Evolutionary conservation across 2,113 vertebrate species (phyloP).

Genomic region (Eudyptes chrysolophus): DNA sequence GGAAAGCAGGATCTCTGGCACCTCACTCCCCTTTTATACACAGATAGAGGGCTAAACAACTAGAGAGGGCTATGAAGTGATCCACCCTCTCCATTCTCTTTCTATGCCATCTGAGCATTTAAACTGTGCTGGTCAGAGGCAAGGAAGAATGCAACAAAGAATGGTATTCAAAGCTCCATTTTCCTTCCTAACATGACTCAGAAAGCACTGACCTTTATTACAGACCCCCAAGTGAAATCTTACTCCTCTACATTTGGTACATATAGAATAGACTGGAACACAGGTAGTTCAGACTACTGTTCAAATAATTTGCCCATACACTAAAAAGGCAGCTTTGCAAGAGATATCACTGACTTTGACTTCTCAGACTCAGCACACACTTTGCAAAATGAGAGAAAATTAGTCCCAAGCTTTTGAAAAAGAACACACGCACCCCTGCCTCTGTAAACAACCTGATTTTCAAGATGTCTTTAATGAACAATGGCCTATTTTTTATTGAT

Average conservation of each 20-base stretch:
- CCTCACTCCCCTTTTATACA: neutral
- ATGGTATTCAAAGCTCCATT: neutral
- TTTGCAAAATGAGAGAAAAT: neutral
- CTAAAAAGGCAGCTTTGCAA: neutral
- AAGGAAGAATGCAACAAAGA: neutral
- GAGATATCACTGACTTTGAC: neutral
- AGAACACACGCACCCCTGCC: accelerated
- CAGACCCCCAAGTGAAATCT: neutral
- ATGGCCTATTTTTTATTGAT: neutral
- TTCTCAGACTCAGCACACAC: accelerated
- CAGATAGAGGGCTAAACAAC: neutral
- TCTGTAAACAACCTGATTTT: neutral
- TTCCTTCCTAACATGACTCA: neutral
- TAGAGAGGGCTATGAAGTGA: neutral
- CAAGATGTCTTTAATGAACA: neutral
- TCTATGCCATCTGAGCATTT: neutral
- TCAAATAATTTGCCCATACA: neutral
- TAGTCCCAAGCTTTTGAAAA: neutral
- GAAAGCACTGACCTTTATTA: neutral
- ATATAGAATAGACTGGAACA: neutral
- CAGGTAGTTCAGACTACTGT: neutral
- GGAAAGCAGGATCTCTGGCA: neutral
- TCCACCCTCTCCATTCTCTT: neutral
- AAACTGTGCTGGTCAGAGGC: neutral
- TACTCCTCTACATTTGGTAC: neutral